These are phyloP conservation scores for Pocillopora meandrina DNA, from an alignment of 92 coral and sea anemone species.

Conservation along the genomic window DNA sequence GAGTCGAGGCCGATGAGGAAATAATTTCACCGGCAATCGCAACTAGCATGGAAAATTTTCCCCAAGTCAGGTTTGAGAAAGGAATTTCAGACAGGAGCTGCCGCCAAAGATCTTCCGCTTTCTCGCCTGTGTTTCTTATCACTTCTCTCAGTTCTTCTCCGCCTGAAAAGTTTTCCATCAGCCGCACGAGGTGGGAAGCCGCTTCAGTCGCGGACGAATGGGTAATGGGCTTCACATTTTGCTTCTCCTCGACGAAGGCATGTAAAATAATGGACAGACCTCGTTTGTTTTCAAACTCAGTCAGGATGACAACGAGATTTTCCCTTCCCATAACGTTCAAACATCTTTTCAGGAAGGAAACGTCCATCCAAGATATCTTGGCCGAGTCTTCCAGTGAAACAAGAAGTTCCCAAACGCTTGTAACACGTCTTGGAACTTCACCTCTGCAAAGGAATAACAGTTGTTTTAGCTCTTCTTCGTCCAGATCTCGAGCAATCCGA, in stretches of 20 bases:
- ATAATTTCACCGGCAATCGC: conserved; percentile 17
- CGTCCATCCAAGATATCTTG: conserved; percentile 31
- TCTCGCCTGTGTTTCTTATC: background rate
- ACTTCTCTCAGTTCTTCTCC: background rate
- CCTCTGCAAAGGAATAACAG: conserved; percentile 13
- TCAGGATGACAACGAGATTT: conserved; percentile 8
- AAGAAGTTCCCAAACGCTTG: background rate
- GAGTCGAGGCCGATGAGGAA: no score
- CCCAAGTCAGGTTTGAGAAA: conserved; percentile 9
- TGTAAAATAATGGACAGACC: conserved; percentile 13
- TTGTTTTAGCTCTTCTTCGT: conserved; percentile 1
- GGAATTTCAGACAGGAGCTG: background rate
- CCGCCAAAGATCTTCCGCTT: background rate
- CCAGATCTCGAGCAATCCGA: conserved; percentile 6
- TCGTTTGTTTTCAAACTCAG: conserved; percentile 5
- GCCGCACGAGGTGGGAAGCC: conserved; percentile 1
- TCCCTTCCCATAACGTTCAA: background rate
- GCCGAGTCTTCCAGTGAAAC: background rate
- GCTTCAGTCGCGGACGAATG: background rate
- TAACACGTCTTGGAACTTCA: background rate
- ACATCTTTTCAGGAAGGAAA: conserved; percentile 21
- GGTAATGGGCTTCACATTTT: background rate
- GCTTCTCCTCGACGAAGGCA: conserved; percentile 15
- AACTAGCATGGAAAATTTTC: conserved; percentile 28
- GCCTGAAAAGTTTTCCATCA: background rate